Conservation (phyloP, 1,140 invertebrate species). For the Nasonia vitripennis region DNA sequence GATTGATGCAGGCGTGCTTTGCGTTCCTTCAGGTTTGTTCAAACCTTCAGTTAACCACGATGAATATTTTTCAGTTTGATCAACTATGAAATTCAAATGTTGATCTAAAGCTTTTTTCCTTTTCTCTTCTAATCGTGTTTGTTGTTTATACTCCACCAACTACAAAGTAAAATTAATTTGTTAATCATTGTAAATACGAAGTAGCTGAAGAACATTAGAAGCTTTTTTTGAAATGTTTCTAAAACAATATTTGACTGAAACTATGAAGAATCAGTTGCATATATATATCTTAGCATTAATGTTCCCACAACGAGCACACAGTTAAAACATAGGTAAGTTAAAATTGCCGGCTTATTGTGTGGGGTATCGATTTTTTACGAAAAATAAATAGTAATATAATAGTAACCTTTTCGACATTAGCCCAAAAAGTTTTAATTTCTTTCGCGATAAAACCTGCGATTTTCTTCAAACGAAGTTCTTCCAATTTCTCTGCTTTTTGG, state of each 20-base stretch:
- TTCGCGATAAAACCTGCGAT: slow-evolving; percentile 94
- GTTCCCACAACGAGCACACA: slow-evolving; percentile 76
- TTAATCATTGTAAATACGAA: slow-evolving; percentile 28
- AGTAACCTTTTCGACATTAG: slow-evolving; percentile 93
- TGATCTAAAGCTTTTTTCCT: slow-evolving; percentile 96
- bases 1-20: slow-evolving; percentile 73
- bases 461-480: slow-evolving; percentile 89
- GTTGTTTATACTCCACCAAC: slow-evolving; percentile 96
- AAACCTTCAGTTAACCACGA: slow-evolving; percentile 90
- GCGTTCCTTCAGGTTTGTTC: slow-evolving; percentile 77
- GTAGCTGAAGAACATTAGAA: slow-evolving; percentile 45
- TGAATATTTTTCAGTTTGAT: slow-evolving; percentile 98
- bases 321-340: slow-evolving; percentile 62
- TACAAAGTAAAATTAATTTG: slow-evolving; percentile 67
- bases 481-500: slow-evolving; percentile 93
- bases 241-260: slow-evolving; percentile 45
- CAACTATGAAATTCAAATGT: slow-evolving; percentile 98
- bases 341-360: slow-evolving; percentile 75
- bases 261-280: slow-evolving; percentile 32
- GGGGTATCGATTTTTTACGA: slow-evolving; percentile 61
- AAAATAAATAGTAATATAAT: slow-evolving; percentile 21
- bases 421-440: slow-evolving; percentile 96
- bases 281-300: slow-evolving; percentile 60
- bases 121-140: slow-evolving; percentile 94
- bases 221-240: slow-evolving; percentile 30